Base-by-base conservation (phyloP, 2,888 invertebrate species). In the Trichopoda pennipes region DNA sequence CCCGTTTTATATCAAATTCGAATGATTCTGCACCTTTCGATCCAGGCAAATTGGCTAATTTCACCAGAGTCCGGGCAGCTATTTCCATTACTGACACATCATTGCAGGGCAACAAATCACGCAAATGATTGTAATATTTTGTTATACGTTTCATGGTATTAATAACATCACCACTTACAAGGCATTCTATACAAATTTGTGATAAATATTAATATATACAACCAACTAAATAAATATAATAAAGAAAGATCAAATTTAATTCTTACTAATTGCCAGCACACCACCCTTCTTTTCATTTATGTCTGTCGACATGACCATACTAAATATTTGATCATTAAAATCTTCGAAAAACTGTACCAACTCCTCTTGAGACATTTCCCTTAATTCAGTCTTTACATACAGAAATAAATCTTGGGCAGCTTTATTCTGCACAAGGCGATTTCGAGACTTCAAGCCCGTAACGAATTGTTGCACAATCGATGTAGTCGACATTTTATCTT, bases 11-110 rank as follows among this genome's bases (percentile, higher is more conserved):
- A 92, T 99, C 98, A 92, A 98, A 98, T 88, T 99, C 98, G n/a
- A 99, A 98, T 90, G 98, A 98, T 89, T 98, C 98, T 0, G 98
- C 97, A 38, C 98, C 96, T 90, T 97, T 97, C 0, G 98, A 97
- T 16, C 98, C 98, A 0, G 96, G 97, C 19, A 96, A 95, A 23
- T 97, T 93, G 2, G 98, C 98, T 70, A 99, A 92, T 85, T 96
- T 96, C 0, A 98, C 99, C 85, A 99, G 95, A 6, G 99, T 98
- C 89, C 97, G 96, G 1, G 99, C 98, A 4, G 98, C 97, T 85
- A 99, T 93, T 92, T 99, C 98, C 96, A 99, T 98, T 0, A 99
- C 97, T 17, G 95, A 95, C 0, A 96, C 95, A 92, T 99, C 98
- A 85, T 94, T 96, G 2, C 97, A 97, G 1, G 98, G 97, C 75